Conservation (phyloP, 2,888 invertebrate genomes). For the Cheilosia variabilis region DNA sequence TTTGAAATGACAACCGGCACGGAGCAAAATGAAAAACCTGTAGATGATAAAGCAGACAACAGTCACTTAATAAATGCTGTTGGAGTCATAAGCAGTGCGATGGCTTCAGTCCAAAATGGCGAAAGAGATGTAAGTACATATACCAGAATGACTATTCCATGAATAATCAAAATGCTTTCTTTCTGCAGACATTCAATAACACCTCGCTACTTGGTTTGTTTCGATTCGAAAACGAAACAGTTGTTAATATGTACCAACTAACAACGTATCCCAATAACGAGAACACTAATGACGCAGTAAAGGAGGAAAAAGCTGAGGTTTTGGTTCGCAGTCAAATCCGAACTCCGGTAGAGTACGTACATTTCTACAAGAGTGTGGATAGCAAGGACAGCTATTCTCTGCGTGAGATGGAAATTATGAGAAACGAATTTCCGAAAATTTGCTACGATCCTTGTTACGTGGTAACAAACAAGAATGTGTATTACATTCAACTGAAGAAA, state of each 20-base stretch:
- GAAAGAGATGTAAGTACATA: slow-evolving; percentile 80
- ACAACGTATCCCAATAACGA: slow-evolving; percentile 78
- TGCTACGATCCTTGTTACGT: slow-evolving; percentile 83
- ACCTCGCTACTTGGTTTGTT: slow-evolving; percentile 81
- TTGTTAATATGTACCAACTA: slow-evolving; percentile 83
- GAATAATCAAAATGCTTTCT: neutral
- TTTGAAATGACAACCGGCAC: slow-evolving; percentile 76
- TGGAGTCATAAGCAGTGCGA: slow-evolving; percentile 83
- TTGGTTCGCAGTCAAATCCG: slow-evolving; percentile 81
- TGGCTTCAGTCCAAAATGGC: slow-evolving; percentile 82
- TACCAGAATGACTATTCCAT: neutral
- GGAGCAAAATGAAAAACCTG: slow-evolving; percentile 78
- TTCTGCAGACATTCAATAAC: slow-evolving; percentile 80
- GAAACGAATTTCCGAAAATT: slow-evolving; percentile 82
- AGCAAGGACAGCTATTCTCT: slow-evolving; percentile 79
- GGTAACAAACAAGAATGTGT: slow-evolving; percentile 83
- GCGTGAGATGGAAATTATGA: slow-evolving; percentile 82
- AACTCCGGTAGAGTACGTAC: slow-evolving; percentile 81
- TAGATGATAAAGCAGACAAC: slow-evolving; percentile 78
- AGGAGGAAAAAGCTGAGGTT: slow-evolving; percentile 81
- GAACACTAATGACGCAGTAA: slow-evolving; percentile 76
- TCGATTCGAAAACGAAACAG: slow-evolving; percentile 82
- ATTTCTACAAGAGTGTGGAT: slow-evolving; percentile 80
- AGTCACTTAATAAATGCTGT: slow-evolving; percentile 81
- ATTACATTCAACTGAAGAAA: slow-evolving; percentile 82